Evolutionary conservation across 2,113 vertebrate species (phyloP).

Genomic region (Crotalus horridus): DNA sequence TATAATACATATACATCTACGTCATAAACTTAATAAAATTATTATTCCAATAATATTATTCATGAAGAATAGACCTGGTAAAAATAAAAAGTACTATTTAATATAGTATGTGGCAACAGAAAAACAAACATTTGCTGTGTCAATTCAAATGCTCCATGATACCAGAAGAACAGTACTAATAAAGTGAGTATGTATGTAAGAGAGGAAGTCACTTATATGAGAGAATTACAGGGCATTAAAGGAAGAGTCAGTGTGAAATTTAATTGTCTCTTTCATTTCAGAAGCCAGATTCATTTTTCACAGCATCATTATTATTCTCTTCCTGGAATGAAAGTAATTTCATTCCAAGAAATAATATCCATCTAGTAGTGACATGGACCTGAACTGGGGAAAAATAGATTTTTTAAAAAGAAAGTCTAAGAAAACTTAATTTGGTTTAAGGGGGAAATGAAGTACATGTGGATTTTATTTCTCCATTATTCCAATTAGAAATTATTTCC

Average conservation of each 20-base stretch:
- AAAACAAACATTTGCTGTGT: not conserved
- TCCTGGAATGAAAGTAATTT: conserved; percentile 61
- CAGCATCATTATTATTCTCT: conserved; percentile 58
- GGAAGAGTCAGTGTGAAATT: conserved; percentile 51
- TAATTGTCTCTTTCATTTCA: conserved; percentile 57
- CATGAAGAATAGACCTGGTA: conserved; percentile 8
- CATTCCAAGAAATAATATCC: conserved; percentile 63
- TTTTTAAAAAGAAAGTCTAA: conserved; percentile 20
- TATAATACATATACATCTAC: not conserved
- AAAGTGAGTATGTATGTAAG: conserved; percentile 9
- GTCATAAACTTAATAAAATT: not conserved
- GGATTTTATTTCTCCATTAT: conserved; percentile 54
- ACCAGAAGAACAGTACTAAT: conserved; percentile 32
- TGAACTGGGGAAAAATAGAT: conserved; percentile 48
- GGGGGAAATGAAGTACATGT: conserved; percentile 57
- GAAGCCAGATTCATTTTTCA: conserved; percentile 49
- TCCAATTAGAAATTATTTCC: conserved; percentile 53
- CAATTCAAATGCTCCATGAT: conserved; percentile 25
- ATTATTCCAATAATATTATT: not conserved
- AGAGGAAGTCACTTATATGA: conserved; percentile 26
- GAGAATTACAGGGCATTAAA: conserved; percentile 49
- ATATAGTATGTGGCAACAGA: not conserved
- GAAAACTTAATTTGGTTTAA: conserved; percentile 62
- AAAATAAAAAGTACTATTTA: conserved; percentile 12
- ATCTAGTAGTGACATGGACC: conserved; percentile 55